A percentile compares a stretch with the other conserved stretches of the same genome.
These are phyloP conservation scores for Acanthosepion pharaonis DNA, from an alignment of 2,888 invertebrate species.

Conservation along the genomic window DNA sequence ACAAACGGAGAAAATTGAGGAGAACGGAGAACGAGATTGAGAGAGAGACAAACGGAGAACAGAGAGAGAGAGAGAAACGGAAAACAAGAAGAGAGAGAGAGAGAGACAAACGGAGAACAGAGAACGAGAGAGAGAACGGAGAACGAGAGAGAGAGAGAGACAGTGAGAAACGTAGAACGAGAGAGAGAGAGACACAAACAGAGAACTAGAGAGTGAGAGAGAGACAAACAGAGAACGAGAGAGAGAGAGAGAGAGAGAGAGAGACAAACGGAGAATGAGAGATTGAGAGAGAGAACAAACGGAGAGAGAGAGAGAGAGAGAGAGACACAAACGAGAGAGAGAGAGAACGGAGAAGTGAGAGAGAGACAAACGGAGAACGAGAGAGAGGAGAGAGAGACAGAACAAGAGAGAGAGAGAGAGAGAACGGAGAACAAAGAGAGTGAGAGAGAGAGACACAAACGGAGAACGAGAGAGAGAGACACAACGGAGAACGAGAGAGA, in stretches of 20 bases:
- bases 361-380: not conserved
- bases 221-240: rapidly evolving
- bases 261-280: not conserved
- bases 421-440: too few species aligned
- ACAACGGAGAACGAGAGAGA: not conserved
- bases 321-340: too few species aligned
- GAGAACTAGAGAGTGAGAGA: not conserved
- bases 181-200: not conserved
- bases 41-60: not conserved
- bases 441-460: too few species aligned
- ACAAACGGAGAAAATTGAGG: not conserved
- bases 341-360: too few species aligned
- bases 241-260: not conserved
- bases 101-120: not conserved
- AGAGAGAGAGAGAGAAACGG: not conserved
- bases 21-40: too few species aligned
- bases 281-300: not conserved
- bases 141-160: not conserved
- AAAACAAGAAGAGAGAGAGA: not conserved
- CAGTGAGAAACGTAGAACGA: rapidly evolving
- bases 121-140: not conserved
- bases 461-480: not conserved
- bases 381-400: not conserved
- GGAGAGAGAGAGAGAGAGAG: not conserved
- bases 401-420: not conserved